Percentiles rank a stretch among this genome's conserved stretches.
These are phyloP conservation scores for Australoheros scitulus DNA, from an alignment of 2,113 vertebrate species.

Conservation along the genomic window DNA sequence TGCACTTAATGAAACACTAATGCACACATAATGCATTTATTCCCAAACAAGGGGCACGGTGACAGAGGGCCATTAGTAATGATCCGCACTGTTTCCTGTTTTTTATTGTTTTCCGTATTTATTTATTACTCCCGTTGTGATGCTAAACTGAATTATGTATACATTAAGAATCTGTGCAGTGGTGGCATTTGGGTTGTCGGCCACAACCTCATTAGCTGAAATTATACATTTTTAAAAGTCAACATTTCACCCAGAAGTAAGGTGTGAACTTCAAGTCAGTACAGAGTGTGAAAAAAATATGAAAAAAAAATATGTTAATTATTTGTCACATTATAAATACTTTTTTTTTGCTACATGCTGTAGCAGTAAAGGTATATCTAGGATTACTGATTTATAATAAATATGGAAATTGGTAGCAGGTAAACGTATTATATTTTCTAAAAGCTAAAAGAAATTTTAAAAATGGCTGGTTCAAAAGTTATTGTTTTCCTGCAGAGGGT, in stretches of 20 bases:
- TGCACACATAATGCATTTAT: background rate
- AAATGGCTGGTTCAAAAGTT: background rate
- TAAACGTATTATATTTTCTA: too few relatives aligned
- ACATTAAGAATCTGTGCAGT: background rate
- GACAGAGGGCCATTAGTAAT: background rate
- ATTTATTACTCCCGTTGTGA: background rate
- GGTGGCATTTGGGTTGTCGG: background rate
- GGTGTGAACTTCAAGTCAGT: background rate
- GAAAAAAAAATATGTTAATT: background rate
- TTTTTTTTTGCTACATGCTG: too few relatives aligned
- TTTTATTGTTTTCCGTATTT: background rate
- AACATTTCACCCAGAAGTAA: background rate
- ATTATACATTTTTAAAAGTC: too few relatives aligned
- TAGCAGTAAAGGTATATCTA: too few relatives aligned
- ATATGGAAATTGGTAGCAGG: too few relatives aligned
- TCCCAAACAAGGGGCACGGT: background rate
- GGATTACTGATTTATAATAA: too few relatives aligned
- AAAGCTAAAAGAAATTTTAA: too few relatives aligned
- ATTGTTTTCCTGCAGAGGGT: background rate
- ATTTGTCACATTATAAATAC: background rate
- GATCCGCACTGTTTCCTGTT: background rate
- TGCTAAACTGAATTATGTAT: background rate
- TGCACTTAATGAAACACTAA: conserved; percentile 7
- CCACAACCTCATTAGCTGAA: too few relatives aligned
- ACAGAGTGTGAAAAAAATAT: background rate